phyloP scores from a whole-genome alignment of 2,888 invertebrate genomes.

The Nymphalis urticae region DNA sequence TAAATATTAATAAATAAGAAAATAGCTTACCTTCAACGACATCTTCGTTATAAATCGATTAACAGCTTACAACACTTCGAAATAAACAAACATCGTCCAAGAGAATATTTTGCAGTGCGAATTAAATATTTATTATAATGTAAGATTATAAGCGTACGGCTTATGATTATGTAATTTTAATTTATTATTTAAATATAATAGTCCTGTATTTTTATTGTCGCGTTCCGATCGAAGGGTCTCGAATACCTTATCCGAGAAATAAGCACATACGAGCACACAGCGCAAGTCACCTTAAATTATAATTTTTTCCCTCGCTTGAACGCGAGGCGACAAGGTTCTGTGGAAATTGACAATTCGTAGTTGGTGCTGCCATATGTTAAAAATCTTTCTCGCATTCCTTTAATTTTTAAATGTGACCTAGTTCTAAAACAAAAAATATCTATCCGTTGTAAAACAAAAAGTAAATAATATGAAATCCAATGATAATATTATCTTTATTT shows the following conservation, averaged over 20 bases:
- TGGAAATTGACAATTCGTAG: constrained; percentile 11
- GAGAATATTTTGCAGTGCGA: constrained; percentile 23
- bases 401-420: no score
- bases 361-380: constrained; percentile 7
- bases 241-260: constrained; percentile 25
- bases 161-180: constrained; percentile 35
- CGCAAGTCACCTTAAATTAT: constrained; percentile 27
- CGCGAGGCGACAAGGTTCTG: not conserved
- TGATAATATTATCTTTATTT: not conserved
- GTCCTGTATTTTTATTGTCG: constrained; percentile 35
- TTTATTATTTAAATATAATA: constrained; percentile 19
- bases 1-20: constrained; percentile 11
- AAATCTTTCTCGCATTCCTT: not conserved
- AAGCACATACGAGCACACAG: constrained; percentile 32
- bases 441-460: no score
- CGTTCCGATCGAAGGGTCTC: constrained; percentile 25
- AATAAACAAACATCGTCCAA: constrained; percentile 33
- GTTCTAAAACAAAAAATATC: no score
- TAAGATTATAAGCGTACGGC: constrained; percentile 16
- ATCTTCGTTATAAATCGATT: constrained; percentile 29
- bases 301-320: constrained; percentile 29
- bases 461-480: no score
- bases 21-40: constrained; percentile 36
- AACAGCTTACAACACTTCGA: constrained; percentile 19
- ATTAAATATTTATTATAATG: constrained; percentile 29